A percentile compares a stretch with the other conserved stretches of the same genome.
These are phyloP conservation scores for Drosophila prostipennis DNA, from an alignment of 2,888 invertebrate species.

Conservation along the genomic window DNA sequence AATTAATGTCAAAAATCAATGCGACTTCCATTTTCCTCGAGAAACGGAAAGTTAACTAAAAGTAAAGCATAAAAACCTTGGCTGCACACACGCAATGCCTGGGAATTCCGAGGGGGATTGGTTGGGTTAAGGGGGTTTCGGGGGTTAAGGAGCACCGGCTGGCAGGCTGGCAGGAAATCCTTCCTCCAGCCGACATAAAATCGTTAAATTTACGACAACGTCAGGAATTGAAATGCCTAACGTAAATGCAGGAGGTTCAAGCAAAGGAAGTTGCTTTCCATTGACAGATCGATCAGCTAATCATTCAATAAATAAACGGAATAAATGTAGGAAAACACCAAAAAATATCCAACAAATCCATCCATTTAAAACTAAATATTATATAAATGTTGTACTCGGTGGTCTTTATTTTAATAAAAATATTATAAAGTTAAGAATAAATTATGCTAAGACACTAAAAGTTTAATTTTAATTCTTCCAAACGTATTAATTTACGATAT, in stretches of 20 bases:
- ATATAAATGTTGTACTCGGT: too few relatives aligned
- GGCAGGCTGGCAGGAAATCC: too few relatives aligned
- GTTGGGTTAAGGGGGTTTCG: not conserved
- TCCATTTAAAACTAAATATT: too few relatives aligned
- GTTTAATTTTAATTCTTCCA: too few relatives aligned
- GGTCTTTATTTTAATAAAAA: too few relatives aligned
- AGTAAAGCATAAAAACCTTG: conserved; percentile 37
- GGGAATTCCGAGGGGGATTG: conserved; percentile 3
- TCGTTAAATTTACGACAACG: conserved; percentile 70
- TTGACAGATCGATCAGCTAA: conserved; percentile 34
- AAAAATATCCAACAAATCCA: too few relatives aligned
- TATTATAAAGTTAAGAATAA: too few relatives aligned
- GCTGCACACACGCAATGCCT: conserved; percentile 58
- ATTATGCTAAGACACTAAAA: too few relatives aligned
- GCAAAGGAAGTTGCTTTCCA: not conserved
- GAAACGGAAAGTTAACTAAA: conserved; percentile 17
- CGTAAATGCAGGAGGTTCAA: conserved; percentile 38
- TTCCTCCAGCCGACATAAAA: conserved; percentile 68
- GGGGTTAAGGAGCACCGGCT: conserved; percentile 10
- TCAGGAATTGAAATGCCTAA: conserved; percentile 48
- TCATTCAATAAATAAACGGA: conserved; percentile 13
- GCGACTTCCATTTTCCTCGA: conserved; percentile 21
- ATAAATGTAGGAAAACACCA: too few relatives aligned
- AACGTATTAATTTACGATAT: too few relatives aligned
- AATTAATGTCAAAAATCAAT: conserved; percentile 67